These are phyloP conservation scores for Falco punctatus DNA, from an alignment of 2,113 vertebrate genomes.

Conservation along the genomic window DNA sequence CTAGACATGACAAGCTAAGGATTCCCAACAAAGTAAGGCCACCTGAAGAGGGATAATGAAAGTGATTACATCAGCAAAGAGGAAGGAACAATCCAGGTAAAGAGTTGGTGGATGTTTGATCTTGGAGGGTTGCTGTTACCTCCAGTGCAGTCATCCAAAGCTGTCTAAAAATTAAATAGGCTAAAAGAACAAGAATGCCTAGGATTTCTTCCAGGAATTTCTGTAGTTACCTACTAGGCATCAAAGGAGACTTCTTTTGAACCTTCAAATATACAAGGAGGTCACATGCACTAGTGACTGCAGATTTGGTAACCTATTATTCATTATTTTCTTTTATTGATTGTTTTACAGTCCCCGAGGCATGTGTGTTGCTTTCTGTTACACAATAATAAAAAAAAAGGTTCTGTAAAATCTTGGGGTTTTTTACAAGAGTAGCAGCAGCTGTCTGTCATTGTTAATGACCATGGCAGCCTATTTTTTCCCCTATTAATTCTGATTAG, in stretches of 20 bases:
- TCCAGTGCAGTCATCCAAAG: conserved; percentile 69
- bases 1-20: conserved; percentile 66
- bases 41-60: conserved; percentile 70
- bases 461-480: neutral
- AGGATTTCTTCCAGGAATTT: conserved; percentile 69
- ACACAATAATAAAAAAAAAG: neutral
- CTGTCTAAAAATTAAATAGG: conserved; percentile 69
- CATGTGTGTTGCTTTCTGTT: conserved; percentile 3
- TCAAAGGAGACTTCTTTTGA: conserved; percentile 64
- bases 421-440: neutral
- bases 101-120: conserved; percentile 64
- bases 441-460: neutral
- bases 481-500: conserved; percentile 1
- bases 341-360: conserved; percentile 47
- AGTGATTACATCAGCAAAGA: conserved; percentile 72
- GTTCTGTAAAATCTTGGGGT: neutral
- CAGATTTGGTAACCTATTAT: conserved; percentile 54
- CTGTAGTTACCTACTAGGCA: conserved; percentile 58
- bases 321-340: conserved; percentile 62
- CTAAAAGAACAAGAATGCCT: conserved; percentile 69
- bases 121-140: conserved; percentile 71
- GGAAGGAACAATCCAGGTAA: conserved; percentile 71
- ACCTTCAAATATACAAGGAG: conserved; percentile 68
- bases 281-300: conserved; percentile 51
- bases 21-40: conserved; percentile 67